Conservation (phyloP, 1,140 invertebrate genomes). For the Theocolax elegans region DNA sequence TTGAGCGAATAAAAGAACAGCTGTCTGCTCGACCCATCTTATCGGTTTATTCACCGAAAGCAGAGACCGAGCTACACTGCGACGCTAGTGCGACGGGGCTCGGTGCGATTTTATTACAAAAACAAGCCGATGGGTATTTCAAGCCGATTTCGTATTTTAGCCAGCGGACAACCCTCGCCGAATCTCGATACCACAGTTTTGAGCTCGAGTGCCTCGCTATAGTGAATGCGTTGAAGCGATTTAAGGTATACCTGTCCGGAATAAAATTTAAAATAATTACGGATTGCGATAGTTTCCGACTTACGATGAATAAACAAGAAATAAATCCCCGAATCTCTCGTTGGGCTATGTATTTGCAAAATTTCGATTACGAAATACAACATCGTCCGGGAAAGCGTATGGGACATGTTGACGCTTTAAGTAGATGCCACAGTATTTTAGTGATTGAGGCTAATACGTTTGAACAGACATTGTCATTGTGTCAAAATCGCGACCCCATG, state of each 20-base stretch:
- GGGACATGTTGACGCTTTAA: constrained; percentile 5
- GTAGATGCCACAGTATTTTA: constrained; percentile 11
- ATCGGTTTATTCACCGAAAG: constrained; percentile 42
- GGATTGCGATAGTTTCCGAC: constrained; percentile 13
- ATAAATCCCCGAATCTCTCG: constrained; percentile 16
- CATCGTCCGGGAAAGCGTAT: constrained; percentile 7
- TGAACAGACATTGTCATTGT: neutral
- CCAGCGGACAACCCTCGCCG: too few relatives aligned
- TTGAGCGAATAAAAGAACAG: too few relatives aligned
- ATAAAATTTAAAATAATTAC: constrained; percentile 38
- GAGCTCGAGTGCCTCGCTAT: constrained; percentile 45
- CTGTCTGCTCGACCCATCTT: constrained; percentile 41
- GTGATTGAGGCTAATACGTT: neutral
- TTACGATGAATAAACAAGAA: too few relatives aligned
- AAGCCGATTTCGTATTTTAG: constrained; percentile 52
- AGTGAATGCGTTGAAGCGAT: constrained; percentile 46
- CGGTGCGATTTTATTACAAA: constrained; percentile 51
- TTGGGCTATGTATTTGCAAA: constrained; percentile 28
- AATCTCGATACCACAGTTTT: too few relatives aligned
- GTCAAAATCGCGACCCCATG: too few relatives aligned
- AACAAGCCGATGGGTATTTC: constrained; percentile 29
- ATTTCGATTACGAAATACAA: constrained; percentile 28
- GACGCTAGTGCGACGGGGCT: constrained; percentile 52
- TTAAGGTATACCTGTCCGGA: constrained; percentile 38
- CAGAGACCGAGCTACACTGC: constrained; percentile 35